Conservation (phyloP, 1,140 invertebrate species). For the Drosophila lacertosa region DNA sequence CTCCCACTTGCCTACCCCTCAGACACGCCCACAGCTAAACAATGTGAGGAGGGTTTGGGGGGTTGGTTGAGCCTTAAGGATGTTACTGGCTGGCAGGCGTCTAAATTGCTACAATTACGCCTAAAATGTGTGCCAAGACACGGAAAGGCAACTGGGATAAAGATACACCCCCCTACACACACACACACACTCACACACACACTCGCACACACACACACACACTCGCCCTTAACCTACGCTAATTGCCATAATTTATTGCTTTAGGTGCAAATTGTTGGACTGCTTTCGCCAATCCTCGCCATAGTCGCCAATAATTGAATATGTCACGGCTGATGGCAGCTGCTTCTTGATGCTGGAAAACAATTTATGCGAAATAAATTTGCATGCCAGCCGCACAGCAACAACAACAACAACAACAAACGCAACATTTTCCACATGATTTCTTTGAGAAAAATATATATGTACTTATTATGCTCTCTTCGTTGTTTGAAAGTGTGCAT, state of each 20-base stretch:
- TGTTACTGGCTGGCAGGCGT: constrained; percentile 46
- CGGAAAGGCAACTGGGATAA: not conserved
- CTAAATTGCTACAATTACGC: constrained; percentile 81
- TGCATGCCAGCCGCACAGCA: constrained; percentile 31
- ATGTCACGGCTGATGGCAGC: constrained; percentile 31
- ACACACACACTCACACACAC: not conserved
- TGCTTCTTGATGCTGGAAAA: constrained; percentile 17
- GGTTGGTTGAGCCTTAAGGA: constrained; percentile 25
- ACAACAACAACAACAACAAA: constrained; percentile 14
- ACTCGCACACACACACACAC: constrained; percentile 4
- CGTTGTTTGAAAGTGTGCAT: not conserved
- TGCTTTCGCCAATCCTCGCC: constrained; percentile 14
- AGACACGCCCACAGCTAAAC: too few species aligned
- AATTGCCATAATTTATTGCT: constrained; percentile 78
- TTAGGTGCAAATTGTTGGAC: constrained; percentile 39
- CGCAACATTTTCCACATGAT: constrained; percentile 26
- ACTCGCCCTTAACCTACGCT: constrained; percentile 48
- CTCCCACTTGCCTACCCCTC: constrained; percentile 7
- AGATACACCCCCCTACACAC: constrained; percentile 24
- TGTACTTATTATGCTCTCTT: not conserved
- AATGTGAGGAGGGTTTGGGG: too few species aligned
- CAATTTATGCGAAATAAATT: constrained; percentile 55
- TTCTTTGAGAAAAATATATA: constrained; percentile 24
- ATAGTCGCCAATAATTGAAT: constrained; percentile 55
- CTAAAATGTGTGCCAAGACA: constrained; percentile 75